Percentiles rank a stretch among this genome's conserved stretches.
Conservation (phyloP, 1,140 invertebrate species). For the Zaprionus vittiger region DNA sequence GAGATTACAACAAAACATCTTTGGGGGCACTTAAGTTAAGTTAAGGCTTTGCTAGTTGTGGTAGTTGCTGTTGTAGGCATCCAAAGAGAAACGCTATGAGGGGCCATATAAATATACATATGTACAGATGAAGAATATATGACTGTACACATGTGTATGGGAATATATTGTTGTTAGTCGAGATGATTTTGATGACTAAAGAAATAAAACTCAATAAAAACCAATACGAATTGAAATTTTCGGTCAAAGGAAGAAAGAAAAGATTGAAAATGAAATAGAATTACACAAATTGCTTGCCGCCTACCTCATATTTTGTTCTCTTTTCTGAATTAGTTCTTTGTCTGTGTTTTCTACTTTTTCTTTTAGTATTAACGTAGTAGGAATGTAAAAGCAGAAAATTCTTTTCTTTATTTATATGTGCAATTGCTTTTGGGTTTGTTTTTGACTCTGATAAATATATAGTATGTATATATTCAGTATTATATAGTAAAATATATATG, state of each 20-base stretch:
- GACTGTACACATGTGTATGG: neutral
- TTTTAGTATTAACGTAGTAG: slow-evolving; percentile 66
- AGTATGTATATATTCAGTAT: slow-evolving; percentile 50
- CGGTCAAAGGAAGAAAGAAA: slow-evolving; percentile 16
- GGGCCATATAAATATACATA: slow-evolving; percentile 1
- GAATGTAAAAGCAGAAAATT: slow-evolving; percentile 77
- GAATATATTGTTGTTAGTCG: neutral
- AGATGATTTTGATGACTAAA: slow-evolving; percentile 17
- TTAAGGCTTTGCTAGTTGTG: slow-evolving; percentile 20
- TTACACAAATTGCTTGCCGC: slow-evolving; percentile 57
- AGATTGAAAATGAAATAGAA: slow-evolving; percentile 32
- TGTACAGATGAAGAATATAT: slow-evolving; percentile 10
- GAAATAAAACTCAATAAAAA: slow-evolving; percentile 7
- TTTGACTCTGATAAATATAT: slow-evolving; percentile 46
- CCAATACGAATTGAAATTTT: neutral
- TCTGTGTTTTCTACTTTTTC: slow-evolving; percentile 25
- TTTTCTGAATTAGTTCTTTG: slow-evolving; percentile 35
- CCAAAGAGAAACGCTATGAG: slow-evolving; percentile 26
- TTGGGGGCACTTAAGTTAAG: slow-evolving; percentile 13
- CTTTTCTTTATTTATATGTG: slow-evolving; percentile 50
- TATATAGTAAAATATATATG: slow-evolving; percentile 76
- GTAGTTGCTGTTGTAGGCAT: slow-evolving; percentile 29
- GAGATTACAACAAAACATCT: slow-evolving; percentile 71
- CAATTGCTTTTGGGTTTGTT: slow-evolving; percentile 44
- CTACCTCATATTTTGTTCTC: slow-evolving; percentile 61